These are phyloP conservation scores for Ips nitidus DNA, from an alignment of 1,140 invertebrate genomes.

Conservation along the genomic window DNA sequence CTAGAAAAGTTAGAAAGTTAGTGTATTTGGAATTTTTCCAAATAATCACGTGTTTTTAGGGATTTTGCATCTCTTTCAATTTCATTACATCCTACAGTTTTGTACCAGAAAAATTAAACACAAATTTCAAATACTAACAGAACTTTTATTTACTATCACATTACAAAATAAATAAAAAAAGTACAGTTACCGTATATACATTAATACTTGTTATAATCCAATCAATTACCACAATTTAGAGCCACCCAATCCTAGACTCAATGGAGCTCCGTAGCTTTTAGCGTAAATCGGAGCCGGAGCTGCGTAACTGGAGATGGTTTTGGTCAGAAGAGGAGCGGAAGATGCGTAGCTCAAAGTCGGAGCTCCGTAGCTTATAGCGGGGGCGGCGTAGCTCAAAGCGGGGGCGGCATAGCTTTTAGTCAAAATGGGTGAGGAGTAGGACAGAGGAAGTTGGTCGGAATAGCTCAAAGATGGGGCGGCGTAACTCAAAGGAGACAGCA, in stretches of 20 bases:
- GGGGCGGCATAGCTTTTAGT: slow-evolving; percentile 20
- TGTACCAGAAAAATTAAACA: no score
- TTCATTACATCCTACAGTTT: no score
- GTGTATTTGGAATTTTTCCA: no score
- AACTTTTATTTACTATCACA: background rate
- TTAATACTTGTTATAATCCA: no score
- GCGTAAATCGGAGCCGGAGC: slow-evolving; percentile 10
- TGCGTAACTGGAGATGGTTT: background rate
- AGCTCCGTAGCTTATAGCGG: slow-evolving; percentile 12
- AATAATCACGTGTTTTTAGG: no score
- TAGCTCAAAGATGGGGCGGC: slow-evolving; percentile 17
- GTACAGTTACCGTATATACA: no score
- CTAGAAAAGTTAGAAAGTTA: no score
- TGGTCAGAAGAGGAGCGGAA: slow-evolving; percentile 3
- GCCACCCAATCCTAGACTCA: background rate
- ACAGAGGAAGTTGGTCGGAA: background rate
- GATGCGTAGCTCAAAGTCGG: slow-evolving; percentile 11
- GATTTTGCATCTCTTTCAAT: no score
- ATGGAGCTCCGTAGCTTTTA: slow-evolving; percentile 7
- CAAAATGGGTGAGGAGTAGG: slow-evolving; percentile 6
- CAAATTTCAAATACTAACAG: no score
- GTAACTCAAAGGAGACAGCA: background rate
- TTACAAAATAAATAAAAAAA: background rate
- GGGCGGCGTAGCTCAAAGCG: slow-evolving; percentile 20
- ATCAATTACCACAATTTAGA: slow-evolving; percentile 17